Conservation (phyloP, 2,113 vertebrate species). For the Clarias macrocephalus region DNA sequence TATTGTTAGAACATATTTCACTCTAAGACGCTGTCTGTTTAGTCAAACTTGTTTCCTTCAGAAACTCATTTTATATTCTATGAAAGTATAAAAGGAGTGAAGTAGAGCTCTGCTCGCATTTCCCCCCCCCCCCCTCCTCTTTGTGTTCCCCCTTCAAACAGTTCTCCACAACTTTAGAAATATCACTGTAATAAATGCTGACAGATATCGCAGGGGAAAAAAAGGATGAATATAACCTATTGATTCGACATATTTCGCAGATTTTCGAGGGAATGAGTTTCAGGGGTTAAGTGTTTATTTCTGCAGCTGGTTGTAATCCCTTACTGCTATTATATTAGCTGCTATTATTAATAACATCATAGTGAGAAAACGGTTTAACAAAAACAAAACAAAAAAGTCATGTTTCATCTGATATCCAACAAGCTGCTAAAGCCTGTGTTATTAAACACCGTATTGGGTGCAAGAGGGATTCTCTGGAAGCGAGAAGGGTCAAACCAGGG, state of each 20-base stretch:
- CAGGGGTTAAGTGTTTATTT: neutral
- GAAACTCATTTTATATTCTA: neutral
- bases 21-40: neutral
- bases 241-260: neutral
- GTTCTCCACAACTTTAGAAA: neutral
- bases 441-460: conserved; percentile 26
- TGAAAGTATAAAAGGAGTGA: neutral
- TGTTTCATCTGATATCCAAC: conserved; percentile 11
- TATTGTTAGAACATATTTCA: neutral
- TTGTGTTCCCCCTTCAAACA: too few species aligned
- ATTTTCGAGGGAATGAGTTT: neutral
- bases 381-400: neutral
- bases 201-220: neutral
- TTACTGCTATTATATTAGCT: conserved; percentile 5
- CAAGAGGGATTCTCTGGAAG: conserved; percentile 7
- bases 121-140: too few species aligned
- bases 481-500: conserved; percentile 46
- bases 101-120: neutral
- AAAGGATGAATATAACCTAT: neutral
- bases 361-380: conserved; percentile 5
- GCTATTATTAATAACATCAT: conserved; percentile 23
- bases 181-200: neutral
- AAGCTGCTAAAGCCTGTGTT: conserved; percentile 16
- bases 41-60: conserved; percentile 1
- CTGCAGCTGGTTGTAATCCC: conserved; percentile 2